Evolutionary conservation across 2,888 invertebrate genomes (phyloP).

Genomic region (Pollenia griseotomentosa): DNA sequence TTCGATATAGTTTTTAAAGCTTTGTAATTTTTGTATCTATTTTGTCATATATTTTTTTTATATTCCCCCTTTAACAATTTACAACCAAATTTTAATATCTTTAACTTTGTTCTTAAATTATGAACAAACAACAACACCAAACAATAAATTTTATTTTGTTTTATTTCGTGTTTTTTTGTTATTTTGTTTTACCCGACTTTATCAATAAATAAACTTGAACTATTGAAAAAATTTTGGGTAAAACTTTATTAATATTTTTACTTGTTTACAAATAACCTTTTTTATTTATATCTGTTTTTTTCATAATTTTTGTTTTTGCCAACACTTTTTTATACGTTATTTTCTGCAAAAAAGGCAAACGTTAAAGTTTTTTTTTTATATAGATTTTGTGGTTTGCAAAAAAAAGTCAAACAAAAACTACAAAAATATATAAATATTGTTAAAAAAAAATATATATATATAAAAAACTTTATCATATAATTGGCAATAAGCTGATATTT

Average conservation of each 20-base stretch:
- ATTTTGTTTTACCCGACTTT: conserved; percentile 40
- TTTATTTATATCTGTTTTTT: conserved; percentile 34
- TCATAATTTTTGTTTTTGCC: conserved; percentile 35
- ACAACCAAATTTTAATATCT: conserved; percentile 13
- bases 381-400: conserved; percentile 42
- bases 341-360: conserved; percentile 46
- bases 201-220: conserved; percentile 69
- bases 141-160: conserved; percentile 19
- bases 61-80: background rate
- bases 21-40: no score
- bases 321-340: conserved; percentile 15
- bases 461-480: conserved; percentile 56
- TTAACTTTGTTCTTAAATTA: conserved; percentile 25
- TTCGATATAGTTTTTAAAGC: no score
- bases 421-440: conserved; percentile 27
- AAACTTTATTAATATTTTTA: conserved; percentile 70
- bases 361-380: conserved; percentile 38
- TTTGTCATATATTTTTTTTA: no score
- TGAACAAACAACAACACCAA: conserved; percentile 21
- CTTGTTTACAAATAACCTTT: conserved; percentile 69
- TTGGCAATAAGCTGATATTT: conserved; percentile 59
- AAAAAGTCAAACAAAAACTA: conserved; percentile 35
- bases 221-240: conserved; percentile 59
- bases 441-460: background rate
- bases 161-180: background rate